Evolutionary conservation across 2,113 vertebrate species (phyloP), one percentile per base, ranked within the genome.

Genomic region (Rattus rattus): DNA sequence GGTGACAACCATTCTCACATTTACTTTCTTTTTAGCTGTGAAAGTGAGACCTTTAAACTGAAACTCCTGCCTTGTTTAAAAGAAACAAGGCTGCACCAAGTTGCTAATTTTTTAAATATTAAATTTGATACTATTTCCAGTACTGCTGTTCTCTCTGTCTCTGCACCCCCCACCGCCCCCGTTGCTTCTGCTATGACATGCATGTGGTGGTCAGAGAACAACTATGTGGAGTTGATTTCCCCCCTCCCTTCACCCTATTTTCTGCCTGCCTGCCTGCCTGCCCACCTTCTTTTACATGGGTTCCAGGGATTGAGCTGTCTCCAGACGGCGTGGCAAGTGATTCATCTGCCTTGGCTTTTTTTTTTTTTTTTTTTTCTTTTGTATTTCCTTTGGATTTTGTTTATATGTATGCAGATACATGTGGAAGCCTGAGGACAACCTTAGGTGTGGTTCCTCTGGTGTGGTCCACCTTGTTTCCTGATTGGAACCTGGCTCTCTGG

Each of bases 21-120:
- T 96, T 93, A 43, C 90, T 94, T 96, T 91, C 28, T 8, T 19
- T 61, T 56, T 88, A 79, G 84, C 76, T 96, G 2, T 94, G 59
- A 94, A 96, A 90, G 81, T 84, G 36, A 96, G 88, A 59, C 90
- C 49, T 95, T 96, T 26, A 88, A 76, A 4, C 61, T 77, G 84
- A 96, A 56, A 94, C 56, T 76, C 91, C 33, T 94, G 43, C 54
- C 28, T 75, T 54, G 6, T 84, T 91, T 87, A 84, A 94, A 70
- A 90, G 65, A 90, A 94, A 43, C 14, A 67, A 94, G 33, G 39
- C 33, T 90, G 14, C 75, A 88, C 14, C 77, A 63, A 63, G 20
- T 3, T 77, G 2, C 2, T 65, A 49, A n/a, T 59, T 81, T 49
- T 76, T 90, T 47, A 5, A 52, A n/a, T 63, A 72, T 43, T 67